Evolutionary conservation across 2,113 vertebrate species (phyloP).

Genomic region (Urocolius indicus): DNA sequence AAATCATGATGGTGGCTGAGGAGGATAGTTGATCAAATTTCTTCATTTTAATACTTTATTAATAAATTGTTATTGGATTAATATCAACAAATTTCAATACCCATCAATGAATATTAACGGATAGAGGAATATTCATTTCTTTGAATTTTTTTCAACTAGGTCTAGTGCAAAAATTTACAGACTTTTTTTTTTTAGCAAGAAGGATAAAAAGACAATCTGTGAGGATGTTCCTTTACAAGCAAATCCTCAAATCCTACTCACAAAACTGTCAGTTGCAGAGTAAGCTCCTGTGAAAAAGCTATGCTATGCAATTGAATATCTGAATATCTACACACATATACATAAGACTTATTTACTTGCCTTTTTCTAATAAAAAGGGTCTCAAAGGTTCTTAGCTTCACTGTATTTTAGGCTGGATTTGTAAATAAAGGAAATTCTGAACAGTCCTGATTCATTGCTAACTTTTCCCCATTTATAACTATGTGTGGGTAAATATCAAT

Average conservation of each 20-base stretch:
- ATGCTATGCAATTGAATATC: background rate
- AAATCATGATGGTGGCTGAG: background rate
- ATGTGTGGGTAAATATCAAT: background rate
- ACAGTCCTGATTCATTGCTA: background rate
- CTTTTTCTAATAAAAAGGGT: background rate
- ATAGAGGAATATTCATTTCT: background rate
- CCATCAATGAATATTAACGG: background rate
- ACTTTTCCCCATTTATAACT: background rate
- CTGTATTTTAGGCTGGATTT: background rate
- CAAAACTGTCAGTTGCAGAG: background rate
- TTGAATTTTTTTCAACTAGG: background rate
- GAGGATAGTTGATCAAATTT: background rate
- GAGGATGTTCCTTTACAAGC: background rate
- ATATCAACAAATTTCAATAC: background rate
- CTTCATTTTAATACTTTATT: background rate
- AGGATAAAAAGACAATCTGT: background rate
- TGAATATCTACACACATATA: background rate
- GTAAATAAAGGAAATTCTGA: background rate
- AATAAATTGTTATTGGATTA: background rate
- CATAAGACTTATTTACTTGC: background rate
- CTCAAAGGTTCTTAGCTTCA: background rate
- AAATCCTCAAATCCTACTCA: background rate
- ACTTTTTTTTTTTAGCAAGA: background rate
- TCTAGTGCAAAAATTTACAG: background rate
- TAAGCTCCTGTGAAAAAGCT: background rate